Conservation (phyloP, 2,113 vertebrate species). For the Myocastor coypus region DNA sequence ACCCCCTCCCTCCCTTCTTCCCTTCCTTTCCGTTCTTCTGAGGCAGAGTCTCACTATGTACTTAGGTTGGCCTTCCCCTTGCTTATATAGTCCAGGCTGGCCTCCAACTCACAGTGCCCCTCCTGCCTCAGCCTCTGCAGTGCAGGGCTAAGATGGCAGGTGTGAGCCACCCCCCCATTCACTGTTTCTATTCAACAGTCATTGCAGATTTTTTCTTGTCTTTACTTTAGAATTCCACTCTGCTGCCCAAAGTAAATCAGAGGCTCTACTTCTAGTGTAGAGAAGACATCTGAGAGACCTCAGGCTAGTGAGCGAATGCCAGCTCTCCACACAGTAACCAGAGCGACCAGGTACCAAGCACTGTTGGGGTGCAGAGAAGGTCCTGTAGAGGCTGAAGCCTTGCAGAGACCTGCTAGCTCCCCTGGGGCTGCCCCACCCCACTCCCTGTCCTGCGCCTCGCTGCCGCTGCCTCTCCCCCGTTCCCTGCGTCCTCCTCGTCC, state of each 20-base stretch:
- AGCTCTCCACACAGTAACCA: not conserved
- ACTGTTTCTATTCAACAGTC: conserved; percentile 48
- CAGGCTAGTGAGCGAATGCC: not conserved
- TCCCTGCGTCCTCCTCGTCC: not conserved
- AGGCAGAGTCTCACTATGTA: not conserved
- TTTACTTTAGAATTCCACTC: not conserved
- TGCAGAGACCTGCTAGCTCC: not conserved
- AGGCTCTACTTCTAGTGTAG: not conserved
- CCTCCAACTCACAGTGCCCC: not conserved
- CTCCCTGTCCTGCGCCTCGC: not conserved
- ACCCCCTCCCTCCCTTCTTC: too few relatives aligned
- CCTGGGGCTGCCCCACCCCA: not conserved
- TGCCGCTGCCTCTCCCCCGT: not conserved
- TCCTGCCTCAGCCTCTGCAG: not conserved
- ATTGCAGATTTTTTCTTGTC: not conserved
- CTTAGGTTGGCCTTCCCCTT: not conserved
- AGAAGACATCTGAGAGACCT: not conserved
- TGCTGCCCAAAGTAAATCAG: not conserved
- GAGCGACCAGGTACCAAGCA: not conserved
- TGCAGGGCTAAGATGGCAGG: not conserved
- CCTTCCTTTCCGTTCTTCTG: not conserved
- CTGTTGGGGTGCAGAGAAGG: not conserved
- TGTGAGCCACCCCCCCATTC: not conserved
- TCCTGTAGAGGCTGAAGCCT: not conserved
- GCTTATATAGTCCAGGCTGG: not conserved